Evolutionary conservation across 23 tunicate species (phyloP).

Genomic region (Phallusia fumigata): DNA sequence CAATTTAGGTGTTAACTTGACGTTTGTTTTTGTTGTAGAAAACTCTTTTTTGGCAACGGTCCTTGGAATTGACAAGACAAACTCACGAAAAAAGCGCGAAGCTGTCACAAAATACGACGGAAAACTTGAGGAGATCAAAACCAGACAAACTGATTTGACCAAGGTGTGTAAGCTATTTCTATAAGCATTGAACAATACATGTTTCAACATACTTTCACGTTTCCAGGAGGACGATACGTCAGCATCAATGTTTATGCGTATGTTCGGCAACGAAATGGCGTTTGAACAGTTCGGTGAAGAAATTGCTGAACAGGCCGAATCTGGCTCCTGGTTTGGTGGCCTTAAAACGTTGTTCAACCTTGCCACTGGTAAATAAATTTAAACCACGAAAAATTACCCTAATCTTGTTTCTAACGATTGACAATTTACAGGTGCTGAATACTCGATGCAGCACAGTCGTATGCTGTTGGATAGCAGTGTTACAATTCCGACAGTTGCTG

Average conservation of each 20-base stretch:
- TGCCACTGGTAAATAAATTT: neutral
- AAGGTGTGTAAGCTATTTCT: slow-evolving; percentile 1
- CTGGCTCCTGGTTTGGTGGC: slow-evolving; percentile 23
- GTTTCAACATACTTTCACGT: neutral
- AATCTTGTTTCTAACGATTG: neutral
- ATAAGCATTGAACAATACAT: neutral
- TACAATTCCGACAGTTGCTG: slow-evolving; percentile 7
- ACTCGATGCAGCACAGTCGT: slow-evolving; percentile 9
- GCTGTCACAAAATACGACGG: slow-evolving; percentile 20
- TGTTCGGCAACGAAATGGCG: slow-evolving; percentile 45
- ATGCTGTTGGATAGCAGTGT: slow-evolving; percentile 16
- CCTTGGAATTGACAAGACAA: slow-evolving; percentile 3
- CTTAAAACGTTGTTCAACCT: neutral
- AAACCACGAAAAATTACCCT: neutral
- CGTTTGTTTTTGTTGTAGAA: neutral
- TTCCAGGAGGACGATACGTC: slow-evolving; percentile 7
- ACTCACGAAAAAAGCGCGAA: slow-evolving; percentile 2
- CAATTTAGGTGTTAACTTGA: no score
- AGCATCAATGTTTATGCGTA: slow-evolving; percentile 35
- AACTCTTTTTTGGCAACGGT: slow-evolving; percentile 5
- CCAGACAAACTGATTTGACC: slow-evolving; percentile 3
- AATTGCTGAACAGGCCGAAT: neutral
- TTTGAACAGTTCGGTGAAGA: slow-evolving; percentile 12
- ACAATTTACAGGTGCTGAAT: slow-evolving; percentile 12
- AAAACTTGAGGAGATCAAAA: slow-evolving; percentile 4